These are phyloP conservation scores for Diorhabda sublineata DNA, from an alignment of 1,140 invertebrate genomes.

Conservation along the genomic window DNA sequence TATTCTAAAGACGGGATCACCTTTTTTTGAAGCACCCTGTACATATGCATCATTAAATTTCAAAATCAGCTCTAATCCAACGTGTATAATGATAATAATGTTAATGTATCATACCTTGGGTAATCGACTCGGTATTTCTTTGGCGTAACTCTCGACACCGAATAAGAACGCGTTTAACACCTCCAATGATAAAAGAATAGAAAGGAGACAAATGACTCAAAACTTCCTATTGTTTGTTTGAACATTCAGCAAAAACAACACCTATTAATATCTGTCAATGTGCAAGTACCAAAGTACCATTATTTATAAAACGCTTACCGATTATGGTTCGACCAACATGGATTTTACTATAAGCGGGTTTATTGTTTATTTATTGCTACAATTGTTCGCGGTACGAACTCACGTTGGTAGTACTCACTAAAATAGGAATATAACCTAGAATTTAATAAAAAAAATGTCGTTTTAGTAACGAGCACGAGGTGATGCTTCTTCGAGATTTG, in stretches of 20 bases:
- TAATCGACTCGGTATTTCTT: too few relatives aligned
- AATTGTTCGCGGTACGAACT: conserved; percentile 13
- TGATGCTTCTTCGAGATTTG: neutral
- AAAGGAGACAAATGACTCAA: conserved; percentile 2
- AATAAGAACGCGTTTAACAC: neutral
- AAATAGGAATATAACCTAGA: conserved; percentile 10
- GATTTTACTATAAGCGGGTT: conserved; percentile 14
- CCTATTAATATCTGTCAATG: conserved; percentile 21
- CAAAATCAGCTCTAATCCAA: too few relatives aligned
- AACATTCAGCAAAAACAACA: conserved; percentile 3
- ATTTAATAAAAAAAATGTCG: neutral
- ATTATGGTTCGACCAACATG: conserved; percentile 17
- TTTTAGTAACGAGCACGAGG: conserved; percentile 1
- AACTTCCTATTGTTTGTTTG: neutral
- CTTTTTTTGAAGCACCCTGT: too few relatives aligned
- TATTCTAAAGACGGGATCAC: too few relatives aligned
- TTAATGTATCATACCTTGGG: too few relatives aligned
- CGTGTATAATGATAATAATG: too few relatives aligned
- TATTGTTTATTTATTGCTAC: conserved; percentile 23
- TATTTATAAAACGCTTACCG: conserved; percentile 19
- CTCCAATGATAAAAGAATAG: neutral
- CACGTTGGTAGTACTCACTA: conserved; percentile 9
- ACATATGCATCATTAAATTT: too few relatives aligned
- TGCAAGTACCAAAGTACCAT: conserved; percentile 7
- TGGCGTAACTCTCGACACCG: too few relatives aligned